A percentile compares a stretch with the other conserved stretches of the same genome.
phyloP scores from a whole-genome alignment of 1,140 invertebrate species.

The Nasonia vitripennis region DNA sequence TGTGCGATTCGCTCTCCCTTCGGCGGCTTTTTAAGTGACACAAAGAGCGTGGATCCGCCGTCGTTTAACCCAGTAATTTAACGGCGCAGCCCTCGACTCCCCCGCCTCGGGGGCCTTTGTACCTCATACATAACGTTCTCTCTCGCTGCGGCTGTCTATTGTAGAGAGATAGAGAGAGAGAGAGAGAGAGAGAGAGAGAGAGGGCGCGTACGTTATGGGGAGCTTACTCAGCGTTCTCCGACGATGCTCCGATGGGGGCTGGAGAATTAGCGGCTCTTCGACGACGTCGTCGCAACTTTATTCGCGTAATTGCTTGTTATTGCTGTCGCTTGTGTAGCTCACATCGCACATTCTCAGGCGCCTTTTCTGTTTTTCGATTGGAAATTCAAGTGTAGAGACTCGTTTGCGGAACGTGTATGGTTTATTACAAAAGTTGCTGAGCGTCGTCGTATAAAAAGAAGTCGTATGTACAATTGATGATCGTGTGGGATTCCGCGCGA shows the following conservation, averaged over 20 bases:
- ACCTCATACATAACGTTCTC: neutral
- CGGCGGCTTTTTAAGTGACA: slow-evolving; percentile 12
- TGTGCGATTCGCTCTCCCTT: neutral
- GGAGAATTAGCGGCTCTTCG: neutral
- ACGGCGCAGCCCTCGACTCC: neutral
- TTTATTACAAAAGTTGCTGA: too few species aligned
- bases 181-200: neutral
- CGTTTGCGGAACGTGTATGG: too few species aligned
- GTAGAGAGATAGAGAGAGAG: neutral
- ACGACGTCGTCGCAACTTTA: neutral
- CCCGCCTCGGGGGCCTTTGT: neutral
- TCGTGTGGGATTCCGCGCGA: neutral
- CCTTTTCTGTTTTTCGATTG: too few species aligned
- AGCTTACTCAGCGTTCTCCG: neutral
- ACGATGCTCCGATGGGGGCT: neutral
- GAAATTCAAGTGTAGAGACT: too few species aligned
- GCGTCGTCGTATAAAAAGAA: neutral
- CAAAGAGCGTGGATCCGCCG: neutral
- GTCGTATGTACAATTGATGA: neutral
- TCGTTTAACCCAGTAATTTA: slow-evolving; percentile 40
- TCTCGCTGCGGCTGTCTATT: neutral
- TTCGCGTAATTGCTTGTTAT: neutral
- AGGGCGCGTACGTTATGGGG: neutral
- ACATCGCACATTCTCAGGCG: too few species aligned
- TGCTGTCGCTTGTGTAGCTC: neutral